Conservation (phyloP, 1,140 invertebrate species). For the Hylaeus anthracinus region DNA sequence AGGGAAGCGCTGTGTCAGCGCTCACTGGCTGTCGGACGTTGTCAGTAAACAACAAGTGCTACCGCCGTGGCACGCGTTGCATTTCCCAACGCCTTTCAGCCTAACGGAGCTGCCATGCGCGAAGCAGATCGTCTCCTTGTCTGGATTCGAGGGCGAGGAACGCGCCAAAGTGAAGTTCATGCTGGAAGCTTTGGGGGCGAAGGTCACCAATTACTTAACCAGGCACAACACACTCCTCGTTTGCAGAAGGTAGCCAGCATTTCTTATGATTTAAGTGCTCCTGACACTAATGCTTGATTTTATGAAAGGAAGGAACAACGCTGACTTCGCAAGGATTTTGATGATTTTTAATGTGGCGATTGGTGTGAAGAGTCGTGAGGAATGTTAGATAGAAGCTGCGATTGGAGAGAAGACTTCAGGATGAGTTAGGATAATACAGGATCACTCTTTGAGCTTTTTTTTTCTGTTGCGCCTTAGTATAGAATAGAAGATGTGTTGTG, state of each 20-base stretch:
- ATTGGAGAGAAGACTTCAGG: no score
- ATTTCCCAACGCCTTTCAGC: constrained; percentile 92
- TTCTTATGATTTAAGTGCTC: no score
- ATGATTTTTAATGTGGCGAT: no score
- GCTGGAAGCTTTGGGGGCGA: constrained; percentile 93
- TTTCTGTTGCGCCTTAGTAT: no score
- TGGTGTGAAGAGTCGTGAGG: no score
- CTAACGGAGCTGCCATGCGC: constrained; percentile 83
- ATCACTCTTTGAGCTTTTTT: no score
- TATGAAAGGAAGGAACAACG: no score
- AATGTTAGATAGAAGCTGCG: no score
- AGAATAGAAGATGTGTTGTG: no score
- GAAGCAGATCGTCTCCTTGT: constrained; percentile 89
- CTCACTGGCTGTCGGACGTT: constrained; percentile 96
- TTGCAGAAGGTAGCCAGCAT: constrained; percentile 80
- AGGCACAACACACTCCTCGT: constrained; percentile 88
- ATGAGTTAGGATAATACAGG: no score
- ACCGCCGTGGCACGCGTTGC: constrained; percentile 95
- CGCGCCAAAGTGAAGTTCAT: constrained; percentile 89
- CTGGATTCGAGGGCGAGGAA: constrained; percentile 94
- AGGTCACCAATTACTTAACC: constrained; percentile 87
- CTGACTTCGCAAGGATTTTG: no score
- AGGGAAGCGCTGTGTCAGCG: constrained; percentile 93
- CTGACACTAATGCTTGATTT: no score
- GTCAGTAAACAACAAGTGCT: constrained; percentile 90